Conservation (phyloP, 2,797 vertebrate genomes). For the Zenarchopterus dispar region DNA sequence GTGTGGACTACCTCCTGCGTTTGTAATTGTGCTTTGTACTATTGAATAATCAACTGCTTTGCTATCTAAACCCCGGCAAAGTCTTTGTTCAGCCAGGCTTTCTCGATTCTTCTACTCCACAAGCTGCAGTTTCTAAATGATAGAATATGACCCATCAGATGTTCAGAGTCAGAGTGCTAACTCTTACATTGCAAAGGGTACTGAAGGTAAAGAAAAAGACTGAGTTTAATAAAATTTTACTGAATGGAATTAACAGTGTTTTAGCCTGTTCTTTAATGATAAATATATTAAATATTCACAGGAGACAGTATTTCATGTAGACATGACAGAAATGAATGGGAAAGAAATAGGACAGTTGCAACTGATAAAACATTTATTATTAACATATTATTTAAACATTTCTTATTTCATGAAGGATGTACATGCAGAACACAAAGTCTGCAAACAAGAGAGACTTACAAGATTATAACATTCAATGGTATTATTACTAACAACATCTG, state of each 20-base stretch:
- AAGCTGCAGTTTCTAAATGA: slow-evolving; percentile 1
- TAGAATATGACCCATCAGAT: slow-evolving; percentile 29
- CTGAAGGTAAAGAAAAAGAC: not conserved
- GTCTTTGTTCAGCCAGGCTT: slow-evolving; percentile 51
- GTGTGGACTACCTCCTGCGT: slow-evolving; percentile 76
- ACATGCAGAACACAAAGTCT: slow-evolving; percentile 76
- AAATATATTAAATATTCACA: not conserved
- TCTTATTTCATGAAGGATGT: slow-evolving; percentile 44
- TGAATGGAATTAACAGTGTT: not conserved
- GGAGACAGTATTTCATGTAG: slow-evolving; percentile 1
- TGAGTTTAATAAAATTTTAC: not conserved
- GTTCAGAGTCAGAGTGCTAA: no score
- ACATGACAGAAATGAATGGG: not conserved
- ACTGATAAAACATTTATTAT: slow-evolving; percentile 78
- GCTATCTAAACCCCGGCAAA: slow-evolving; percentile 61
- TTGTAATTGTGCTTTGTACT: slow-evolving; percentile 74
- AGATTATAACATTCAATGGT: slow-evolving; percentile 76
- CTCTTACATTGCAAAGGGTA: not conserved
- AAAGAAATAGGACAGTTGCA: slow-evolving; percentile 21
- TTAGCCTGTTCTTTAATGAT: not conserved
- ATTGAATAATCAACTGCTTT: slow-evolving; percentile 51
- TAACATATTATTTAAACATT: slow-evolving; percentile 72
- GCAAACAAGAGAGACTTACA: slow-evolving; percentile 59
- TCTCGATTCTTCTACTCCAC: slow-evolving; percentile 13
- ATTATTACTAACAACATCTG: slow-evolving; percentile 66